A percentile compares a stretch with the other conserved stretches of the same genome.
These are phyloP conservation scores for Apamea anceps DNA, from an alignment of 2,888 invertebrate species.

Conservation along the genomic window DNA sequence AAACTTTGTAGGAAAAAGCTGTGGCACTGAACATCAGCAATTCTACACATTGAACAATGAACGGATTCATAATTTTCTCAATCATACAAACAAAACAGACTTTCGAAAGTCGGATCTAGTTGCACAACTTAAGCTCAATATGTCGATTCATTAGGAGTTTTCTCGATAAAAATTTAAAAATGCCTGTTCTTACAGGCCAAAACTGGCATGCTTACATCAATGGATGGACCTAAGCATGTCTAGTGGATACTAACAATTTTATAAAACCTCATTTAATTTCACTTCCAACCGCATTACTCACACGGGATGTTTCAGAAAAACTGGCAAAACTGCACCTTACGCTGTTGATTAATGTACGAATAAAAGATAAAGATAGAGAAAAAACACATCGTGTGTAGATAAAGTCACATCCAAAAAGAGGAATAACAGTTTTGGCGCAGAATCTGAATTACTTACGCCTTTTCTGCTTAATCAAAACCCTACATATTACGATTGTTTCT, in stretches of 20 bases:
- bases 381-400: not conserved
- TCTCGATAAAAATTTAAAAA: too few relatives aligned
- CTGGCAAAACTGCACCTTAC: constrained; percentile 4
- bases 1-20: constrained; percentile 26
- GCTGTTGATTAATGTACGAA: constrained; percentile 11
- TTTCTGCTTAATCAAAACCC: not conserved
- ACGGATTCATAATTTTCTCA: constrained; percentile 11
- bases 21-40: constrained; percentile 31
- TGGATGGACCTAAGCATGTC: not conserved
- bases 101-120: not conserved
- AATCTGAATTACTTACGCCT: constrained; percentile 11
- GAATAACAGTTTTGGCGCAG: not conserved
- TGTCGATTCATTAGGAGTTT: not conserved
- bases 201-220: not conserved
- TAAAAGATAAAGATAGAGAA: constrained; percentile 3
- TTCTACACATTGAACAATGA: constrained; percentile 21
- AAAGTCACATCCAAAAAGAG: not conserved
- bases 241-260: not conserved
- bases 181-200: not conserved
- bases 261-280: constrained; percentile 19
- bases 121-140: not conserved
- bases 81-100: not conserved
- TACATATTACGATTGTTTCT: not conserved
- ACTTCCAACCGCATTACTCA: constrained; percentile 12
- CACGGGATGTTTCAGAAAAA: constrained; percentile 28